Base-by-base conservation (phyloP, 2,888 invertebrate species). In the Lagria hirta region DNA sequence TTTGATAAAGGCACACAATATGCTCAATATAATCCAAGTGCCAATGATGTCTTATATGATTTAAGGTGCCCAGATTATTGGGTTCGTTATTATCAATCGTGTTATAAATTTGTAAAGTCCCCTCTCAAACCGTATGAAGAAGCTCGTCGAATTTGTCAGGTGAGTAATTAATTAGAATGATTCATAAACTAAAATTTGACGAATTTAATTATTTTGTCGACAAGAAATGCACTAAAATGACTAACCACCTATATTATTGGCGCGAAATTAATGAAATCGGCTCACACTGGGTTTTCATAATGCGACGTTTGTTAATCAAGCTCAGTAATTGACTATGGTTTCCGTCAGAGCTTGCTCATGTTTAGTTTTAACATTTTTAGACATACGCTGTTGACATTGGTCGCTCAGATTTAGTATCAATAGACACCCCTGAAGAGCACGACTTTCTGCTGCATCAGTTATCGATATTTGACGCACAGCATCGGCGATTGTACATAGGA, bases 21-120 rank as follows among this genome's bases (percentile, higher is more conserved):
- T 7, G 12, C 6, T 20, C 22, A 14, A 15, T 32, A 29, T 2
- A 13, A 21, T 24, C 12, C 36, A 3, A 20, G 21, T 13, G 27
- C 4, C 3, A 60, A 61, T 54, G 61, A 65, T 43, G 54, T 61
- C 30, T 51, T 58, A 35, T 66, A 66, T 34, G 67, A 71, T 38
- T 51, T 69, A 24, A 60, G 75, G 62, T 96, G 96, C 70, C 95
- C 94, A 0, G 83, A 86, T 35, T 81, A 90, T 67, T 96, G 96
- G 96, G 72, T 86, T n/a, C 80, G 81, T 16, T 88, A 79, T 64
- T 80, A 84, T 51, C 83, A 86, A 47, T 83, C 86, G 0, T 97
- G 96, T 69, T 95, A 92, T 68, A 82, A 89, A 33, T 96, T 95
- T 63, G 88, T 90, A 2, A 87, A 89, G 61, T 92, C 91, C 3